Evolutionary conservation across 1,140 invertebrate species (phyloP), one percentile per base, ranked within the genome.

Genomic region (Cydia amplana): DNA sequence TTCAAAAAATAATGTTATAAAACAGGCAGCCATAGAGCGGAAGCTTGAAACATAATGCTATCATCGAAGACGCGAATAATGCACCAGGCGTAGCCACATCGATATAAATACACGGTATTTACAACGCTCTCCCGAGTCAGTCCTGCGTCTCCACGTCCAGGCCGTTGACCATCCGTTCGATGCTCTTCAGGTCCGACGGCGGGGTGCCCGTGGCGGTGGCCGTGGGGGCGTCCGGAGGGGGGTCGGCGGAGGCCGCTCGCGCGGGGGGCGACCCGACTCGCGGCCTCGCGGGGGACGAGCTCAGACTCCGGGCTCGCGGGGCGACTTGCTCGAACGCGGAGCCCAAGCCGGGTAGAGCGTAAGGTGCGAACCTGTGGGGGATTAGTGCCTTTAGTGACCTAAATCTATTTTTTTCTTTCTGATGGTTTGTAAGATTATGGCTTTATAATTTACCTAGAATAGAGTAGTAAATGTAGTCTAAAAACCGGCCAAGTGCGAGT

Each of bases 101-200:
- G 80, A 85, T 86, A 89, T 90, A 92, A 91, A 91, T 88, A 90
- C 87, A 91, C 85, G 85, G 83, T 92, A 92, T 92, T 78, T 92
- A 92, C 91, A 92, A 78, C 78, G 76, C 75, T 77, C 55, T 79
- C 78, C 82, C 80, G 79, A 85, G 87, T 92, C 91, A 92, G 87
- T 92, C 91, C 91, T 90, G 88, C 40, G 89, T 88, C 87, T 96
- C 96, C 65, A 96, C 95, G 88, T 98, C 97, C 32, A 99, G 93
- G 0, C 97, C 98, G 91, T 98, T 98, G 77, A 99, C 97, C 98
- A 98, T 99, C 87, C 98, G 98, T 92, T 99, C 98, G 92, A 99
- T 99, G 91, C 96, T 98, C 92, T 98, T 98, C 75, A 99, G 94
- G 92, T 98, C 97, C 83, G 95, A 95, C 76, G 96, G 94, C 75